Evolutionary conservation across 2,113 vertebrate species (phyloP).

Genomic region (Anhinga rufa): DNA sequence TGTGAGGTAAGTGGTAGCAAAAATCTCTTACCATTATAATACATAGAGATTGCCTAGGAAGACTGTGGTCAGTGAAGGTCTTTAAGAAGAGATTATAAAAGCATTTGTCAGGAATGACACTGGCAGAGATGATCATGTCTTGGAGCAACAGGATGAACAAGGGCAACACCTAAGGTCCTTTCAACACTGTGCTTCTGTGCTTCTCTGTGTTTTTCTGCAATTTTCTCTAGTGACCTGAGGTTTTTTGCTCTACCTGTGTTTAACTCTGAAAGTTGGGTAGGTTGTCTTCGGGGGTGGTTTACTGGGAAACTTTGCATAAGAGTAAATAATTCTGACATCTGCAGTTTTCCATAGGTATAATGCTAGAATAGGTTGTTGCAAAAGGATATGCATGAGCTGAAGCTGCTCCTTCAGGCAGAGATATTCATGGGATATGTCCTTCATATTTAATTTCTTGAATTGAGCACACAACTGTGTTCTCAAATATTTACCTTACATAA

Average conservation of each 20-base stretch:
- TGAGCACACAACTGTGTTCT: background rate
- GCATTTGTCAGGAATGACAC: background rate
- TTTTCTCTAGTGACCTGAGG: background rate
- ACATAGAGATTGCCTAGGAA: background rate
- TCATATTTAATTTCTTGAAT: background rate
- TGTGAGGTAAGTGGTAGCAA: background rate
- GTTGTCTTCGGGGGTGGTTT: background rate
- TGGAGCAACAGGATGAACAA: background rate
- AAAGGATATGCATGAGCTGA: background rate
- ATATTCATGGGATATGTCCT: background rate
- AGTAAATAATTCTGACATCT: background rate
- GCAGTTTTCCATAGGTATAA: background rate
- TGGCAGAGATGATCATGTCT: background rate
- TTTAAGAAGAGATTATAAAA: background rate
- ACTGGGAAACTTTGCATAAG: rapidly evolving
- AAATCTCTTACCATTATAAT: background rate
- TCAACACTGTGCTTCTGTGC: rapidly evolving
- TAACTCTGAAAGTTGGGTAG: background rate
- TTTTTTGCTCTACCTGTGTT: background rate
- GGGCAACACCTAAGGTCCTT: background rate
- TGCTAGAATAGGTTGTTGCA: background rate
- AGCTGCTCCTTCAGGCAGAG: background rate
- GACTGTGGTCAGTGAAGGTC: background rate
- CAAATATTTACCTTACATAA: background rate
- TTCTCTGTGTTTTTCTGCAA: background rate